Percentiles rank a stretch among this genome's conserved stretches.
Evolutionary conservation across 2,888 invertebrate species (phyloP).

Genomic region (Therioaphis trifolii): DNA sequence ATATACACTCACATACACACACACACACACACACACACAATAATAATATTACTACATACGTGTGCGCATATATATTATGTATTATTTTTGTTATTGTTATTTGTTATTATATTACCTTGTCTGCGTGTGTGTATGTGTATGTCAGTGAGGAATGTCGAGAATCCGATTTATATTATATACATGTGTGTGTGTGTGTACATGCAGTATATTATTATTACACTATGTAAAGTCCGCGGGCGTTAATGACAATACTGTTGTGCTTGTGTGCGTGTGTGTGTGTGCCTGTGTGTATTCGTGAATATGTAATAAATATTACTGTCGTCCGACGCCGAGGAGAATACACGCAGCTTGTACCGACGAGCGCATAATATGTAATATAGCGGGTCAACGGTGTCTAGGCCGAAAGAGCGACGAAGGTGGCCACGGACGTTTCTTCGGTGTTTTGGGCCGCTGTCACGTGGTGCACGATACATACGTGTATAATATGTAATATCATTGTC

Average conservation of each 20-base stretch:
- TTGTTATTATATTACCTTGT: not conserved
- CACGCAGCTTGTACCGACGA: not conserved
- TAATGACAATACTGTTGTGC: not conserved
- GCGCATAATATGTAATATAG: not conserved
- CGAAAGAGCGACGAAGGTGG: not conserved
- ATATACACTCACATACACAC: not conserved
- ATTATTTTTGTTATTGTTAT: slow-evolving; percentile 4
- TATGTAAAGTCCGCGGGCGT: not conserved
- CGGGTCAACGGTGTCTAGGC: slow-evolving; percentile 6
- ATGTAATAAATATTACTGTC: not conserved
- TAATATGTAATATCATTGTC: not conserved
- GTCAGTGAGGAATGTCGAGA: slow-evolving; percentile 29
- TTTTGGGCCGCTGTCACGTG: not conserved
- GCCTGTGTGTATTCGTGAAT: too few relatives aligned
- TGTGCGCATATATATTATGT: not conserved
- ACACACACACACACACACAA: not conserved
- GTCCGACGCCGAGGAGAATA: not conserved
- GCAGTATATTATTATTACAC: too few relatives aligned
- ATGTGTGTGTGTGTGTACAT: not conserved
- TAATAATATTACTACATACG: slow-evolving; percentile 11
- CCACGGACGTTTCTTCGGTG: not conserved
- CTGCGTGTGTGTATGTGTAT: slow-evolving; percentile 19
- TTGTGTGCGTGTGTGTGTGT: too few relatives aligned
- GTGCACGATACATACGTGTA: not conserved
- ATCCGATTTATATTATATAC: not conserved